Conservation (phyloP, 2,888 invertebrate species). For the Cheilosia impressa region DNA sequence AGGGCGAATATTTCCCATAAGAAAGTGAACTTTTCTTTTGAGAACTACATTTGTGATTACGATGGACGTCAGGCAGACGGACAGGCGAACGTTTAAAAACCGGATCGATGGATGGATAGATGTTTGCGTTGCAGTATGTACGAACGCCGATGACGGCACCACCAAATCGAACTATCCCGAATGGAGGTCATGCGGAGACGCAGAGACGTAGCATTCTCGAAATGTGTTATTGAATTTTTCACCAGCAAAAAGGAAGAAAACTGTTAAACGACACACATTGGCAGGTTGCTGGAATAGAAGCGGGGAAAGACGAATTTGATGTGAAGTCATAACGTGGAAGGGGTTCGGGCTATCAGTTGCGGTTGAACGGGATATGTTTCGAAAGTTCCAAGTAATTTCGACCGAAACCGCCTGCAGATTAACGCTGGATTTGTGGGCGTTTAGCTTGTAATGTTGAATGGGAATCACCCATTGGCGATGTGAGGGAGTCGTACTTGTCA, state of each 20-base stretch:
- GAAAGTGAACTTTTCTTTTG: slow-evolving; percentile 75
- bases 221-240: slow-evolving; percentile 48
- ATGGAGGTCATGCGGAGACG: slow-evolving; percentile 63
- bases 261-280: slow-evolving; percentile 22
- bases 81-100: slow-evolving; percentile 70
- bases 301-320: slow-evolving; percentile 28
- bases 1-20: slow-evolving; percentile 73
- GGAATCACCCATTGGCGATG: too few relatives aligned
- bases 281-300: background rate
- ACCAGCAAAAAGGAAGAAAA: background rate
- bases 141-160: background rate
- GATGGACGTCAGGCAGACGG: slow-evolving; percentile 75
- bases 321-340: slow-evolving; percentile 24
- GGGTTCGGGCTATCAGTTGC: slow-evolving; percentile 14
- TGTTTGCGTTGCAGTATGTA: slow-evolving; percentile 57
- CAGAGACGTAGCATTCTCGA: background rate
- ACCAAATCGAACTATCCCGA: slow-evolving; percentile 44
- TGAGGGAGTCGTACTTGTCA: too few relatives aligned
- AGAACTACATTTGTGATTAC: slow-evolving; percentile 74
- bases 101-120: slow-evolving; percentile 71
- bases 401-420: too few relatives aligned
- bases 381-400: background rate
- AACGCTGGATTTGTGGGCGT: too few relatives aligned
- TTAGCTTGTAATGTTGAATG: too few relatives aligned
- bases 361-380: slow-evolving; percentile 19